phyloP scores from a whole-genome alignment of 2,888 invertebrate species.

The Liopterus haemorrhoidalis region DNA sequence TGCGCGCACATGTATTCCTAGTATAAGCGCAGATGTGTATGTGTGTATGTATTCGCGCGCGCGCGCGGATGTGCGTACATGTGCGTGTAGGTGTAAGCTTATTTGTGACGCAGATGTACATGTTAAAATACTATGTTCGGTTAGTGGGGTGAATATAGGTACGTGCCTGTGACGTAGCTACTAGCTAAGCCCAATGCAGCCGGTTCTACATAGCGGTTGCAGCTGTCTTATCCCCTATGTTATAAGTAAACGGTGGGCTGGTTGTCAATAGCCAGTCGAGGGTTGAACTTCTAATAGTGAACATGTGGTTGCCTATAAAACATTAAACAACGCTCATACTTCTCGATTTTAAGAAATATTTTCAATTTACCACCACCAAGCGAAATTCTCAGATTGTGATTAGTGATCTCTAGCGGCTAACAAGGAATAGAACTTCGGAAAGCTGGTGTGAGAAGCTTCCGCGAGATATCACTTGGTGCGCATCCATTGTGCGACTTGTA shows the following conservation, averaged over 20 bases:
- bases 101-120: not conserved
- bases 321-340: slow-evolving; percentile 4
- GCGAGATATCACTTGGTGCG: slow-evolving; percentile 15
- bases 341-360: no score
- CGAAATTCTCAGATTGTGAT: slow-evolving; percentile 18
- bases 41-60: slow-evolving; percentile 10
- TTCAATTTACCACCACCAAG: no score
- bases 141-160: slow-evolving; percentile 9
- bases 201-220: slow-evolving; percentile 49
- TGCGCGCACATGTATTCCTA: slow-evolving; percentile 16
- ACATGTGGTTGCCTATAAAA: slow-evolving; percentile 1
- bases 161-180: slow-evolving; percentile 5
- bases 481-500: no score
- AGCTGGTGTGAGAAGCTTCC: slow-evolving; percentile 7
- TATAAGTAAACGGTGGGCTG: slow-evolving; percentile 45
- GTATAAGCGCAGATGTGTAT: slow-evolving; percentile 11
- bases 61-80: slow-evolving; percentile 7
- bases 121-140: not conserved
- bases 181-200: slow-evolving; percentile 39
- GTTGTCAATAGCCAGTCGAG: slow-evolving; percentile 22
- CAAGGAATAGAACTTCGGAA: slow-evolving; percentile 1
- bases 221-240: slow-evolving; percentile 42
- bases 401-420: slow-evolving; percentile 20
- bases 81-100: not conserved
- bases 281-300: slow-evolving; percentile 14